Evolutionary conservation across 2,113 vertebrate genomes (phyloP), one percentile per base, ranked within the genome.

Genomic region (Chroicocephalus ridibundus): DNA sequence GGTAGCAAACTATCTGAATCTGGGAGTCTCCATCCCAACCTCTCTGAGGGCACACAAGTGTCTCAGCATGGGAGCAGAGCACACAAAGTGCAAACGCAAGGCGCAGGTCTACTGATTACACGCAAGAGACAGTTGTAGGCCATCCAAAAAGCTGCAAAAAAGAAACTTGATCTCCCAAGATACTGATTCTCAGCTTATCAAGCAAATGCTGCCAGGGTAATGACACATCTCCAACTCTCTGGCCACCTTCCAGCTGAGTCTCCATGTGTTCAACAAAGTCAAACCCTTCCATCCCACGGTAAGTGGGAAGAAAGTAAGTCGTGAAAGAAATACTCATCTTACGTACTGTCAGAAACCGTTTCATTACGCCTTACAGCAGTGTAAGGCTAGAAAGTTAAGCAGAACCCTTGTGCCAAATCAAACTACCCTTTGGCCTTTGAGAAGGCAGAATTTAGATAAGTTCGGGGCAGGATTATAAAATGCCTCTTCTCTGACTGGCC

Each of bases 21-120:
- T 71, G 52, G 55, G 42, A 68, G 34, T 14, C 34, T 66, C 84
- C 54, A 40, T 42, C 49, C 54, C 68, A 55, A 1, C 36, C 44
- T 25, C 60, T 86, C 57, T 25, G 44, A 6, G 6, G 49, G 54
- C 70, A 64, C 61, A 16, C 0, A 6, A n/a, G 16, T 25, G 36
- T 38, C 76, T 76, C 65, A 12, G 81, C 26, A 38, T 9, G 21
- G 36, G 32, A 86, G 54, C 36, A 79, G 91, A 90, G 85, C 55
- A 26, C 0, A 2, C 10, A 5, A 29, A 82, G n/a, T 0, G 4
- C 70, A 54, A 51, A 22, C 0, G 1, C 46, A 42, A 71, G 52
- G 58, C 1, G 0, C 34, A 9, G 11, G 13, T 65, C 42, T 84
- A 9, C 29, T 21, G 76, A 16, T 8, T 40, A 32, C 13, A 6